Base-by-base conservation (phyloP, 1,140 invertebrate species). In the Dendrolimus punctatus region DNA sequence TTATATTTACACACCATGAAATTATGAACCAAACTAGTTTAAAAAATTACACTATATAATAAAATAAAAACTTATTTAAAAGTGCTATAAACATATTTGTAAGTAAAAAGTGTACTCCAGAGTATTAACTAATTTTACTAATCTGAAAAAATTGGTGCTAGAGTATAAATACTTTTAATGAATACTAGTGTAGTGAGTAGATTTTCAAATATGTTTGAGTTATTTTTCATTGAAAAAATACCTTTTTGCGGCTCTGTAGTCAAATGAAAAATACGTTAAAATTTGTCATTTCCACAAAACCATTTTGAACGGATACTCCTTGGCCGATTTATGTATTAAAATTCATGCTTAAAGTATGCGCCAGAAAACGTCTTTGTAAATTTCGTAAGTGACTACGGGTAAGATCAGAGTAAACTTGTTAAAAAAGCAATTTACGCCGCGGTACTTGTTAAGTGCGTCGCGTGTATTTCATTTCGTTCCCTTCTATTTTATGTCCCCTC, bases 221-320 rank as follows among this genome's bases (percentile, higher is more conserved):
- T 64, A 63, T 69, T 62, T 57, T 58, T 41, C 55, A 66, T 67
- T 57, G 46, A 64, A 68, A 60, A 52, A 68, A 51, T 61, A 44
- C 62, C 54, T 2, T 23, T 23, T 23, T 23, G 23, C 23, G 23
- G 1, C 23, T 23, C 23, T 23, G 23, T 23, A 23, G 23, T 23
- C 23, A 23, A 23, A 23, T 23, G 23, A 23, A 1, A 49, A 58
- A 72, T 58, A 60, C 64, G 64, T 71, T 61, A 60, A 55, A 58
- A 48, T 39, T 47, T 56, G 61, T 52, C 47, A 57, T 45, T 49
- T 49, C 51, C 23, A 23, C 23, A 23, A 46, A 58, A 49, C 51
- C 40, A 46, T 53, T 51, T 57, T 60, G 43, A 63, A 23, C 23
- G 23, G 23, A 23, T 3, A 23, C 23, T 1, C 23, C 23, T 23